phyloP scores from a whole-genome alignment of 1,140 invertebrate species.

The Penaeus chinensis region DNA sequence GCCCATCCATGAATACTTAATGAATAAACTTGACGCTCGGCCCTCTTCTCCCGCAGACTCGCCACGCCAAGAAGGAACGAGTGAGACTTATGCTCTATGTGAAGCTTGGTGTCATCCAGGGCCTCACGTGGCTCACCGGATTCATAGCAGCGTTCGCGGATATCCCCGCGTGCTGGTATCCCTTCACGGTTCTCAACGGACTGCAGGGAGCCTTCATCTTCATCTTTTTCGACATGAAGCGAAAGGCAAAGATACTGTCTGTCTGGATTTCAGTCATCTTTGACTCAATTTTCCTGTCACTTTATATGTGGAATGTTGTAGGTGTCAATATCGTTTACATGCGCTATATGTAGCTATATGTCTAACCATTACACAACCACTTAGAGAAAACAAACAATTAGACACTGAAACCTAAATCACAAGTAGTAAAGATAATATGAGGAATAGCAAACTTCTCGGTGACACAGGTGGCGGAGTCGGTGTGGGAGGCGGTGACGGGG shows the following conservation, averaged over 20 bases:
- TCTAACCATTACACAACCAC: too few species aligned
- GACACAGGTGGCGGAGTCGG: conserved; percentile 30
- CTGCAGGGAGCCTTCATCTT: conserved; percentile 77
- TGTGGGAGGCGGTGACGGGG: conserved; percentile 37
- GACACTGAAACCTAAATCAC: too few species aligned
- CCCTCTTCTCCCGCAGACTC: neutral
- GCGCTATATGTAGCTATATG: too few species aligned
- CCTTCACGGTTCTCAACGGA: conserved; percentile 69
- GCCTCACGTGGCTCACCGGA: conserved; percentile 43
- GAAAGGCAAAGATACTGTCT: conserved; percentile 69
- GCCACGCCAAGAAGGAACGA: conserved; percentile 23
- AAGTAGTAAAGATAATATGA: too few species aligned
- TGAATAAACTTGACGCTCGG: neutral
- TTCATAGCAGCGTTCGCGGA: conserved; percentile 45
- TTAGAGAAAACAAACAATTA: too few species aligned
- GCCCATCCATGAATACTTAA: too few species aligned
- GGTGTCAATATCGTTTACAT: too few species aligned
- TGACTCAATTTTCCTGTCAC: neutral
- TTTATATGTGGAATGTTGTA: neutral
- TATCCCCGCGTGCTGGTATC: conserved; percentile 66
- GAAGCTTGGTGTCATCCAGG: conserved; percentile 46
- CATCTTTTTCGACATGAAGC: conserved; percentile 78
- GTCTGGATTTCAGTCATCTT: neutral
- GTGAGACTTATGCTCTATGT: conserved; percentile 34
- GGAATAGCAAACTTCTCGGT: neutral